Evolutionary conservation across 2,888 invertebrate species (phyloP).

Genomic region (Chaetoderma sp.): DNA sequence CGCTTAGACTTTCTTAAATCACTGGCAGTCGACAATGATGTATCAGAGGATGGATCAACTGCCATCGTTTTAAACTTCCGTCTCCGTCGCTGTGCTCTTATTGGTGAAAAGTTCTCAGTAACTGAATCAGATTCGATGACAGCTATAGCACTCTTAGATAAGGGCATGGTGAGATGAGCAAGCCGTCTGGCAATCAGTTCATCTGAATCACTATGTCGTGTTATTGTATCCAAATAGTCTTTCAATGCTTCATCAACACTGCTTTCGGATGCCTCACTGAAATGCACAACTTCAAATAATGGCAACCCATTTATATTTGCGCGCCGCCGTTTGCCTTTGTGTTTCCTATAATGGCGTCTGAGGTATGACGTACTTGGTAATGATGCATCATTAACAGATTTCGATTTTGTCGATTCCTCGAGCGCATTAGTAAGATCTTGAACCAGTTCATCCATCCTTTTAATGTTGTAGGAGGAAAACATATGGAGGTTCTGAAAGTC

Average conservation of each 20-base stretch:
- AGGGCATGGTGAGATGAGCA: slow-evolving; percentile 50
- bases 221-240: slow-evolving; percentile 63
- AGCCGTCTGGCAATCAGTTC: slow-evolving; percentile 58
- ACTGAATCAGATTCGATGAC: slow-evolving; percentile 81
- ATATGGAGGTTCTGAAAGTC: slow-evolving; percentile 68
- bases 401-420: slow-evolving; percentile 62
- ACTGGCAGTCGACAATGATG: too few species aligned
- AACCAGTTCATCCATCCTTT: slow-evolving; percentile 69
- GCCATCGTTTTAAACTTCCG: slow-evolving; percentile 92
- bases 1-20: too few species aligned
- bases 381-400: slow-evolving; percentile 43
- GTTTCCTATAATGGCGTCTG: slow-evolving; percentile 49
- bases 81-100: slow-evolving; percentile 82
- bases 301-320: too few species aligned
- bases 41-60: slow-evolving; percentile 75
- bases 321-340: slow-evolving; percentile 51
- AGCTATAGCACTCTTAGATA: slow-evolving; percentile 47
- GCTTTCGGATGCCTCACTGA: slow-evolving; percentile 68
- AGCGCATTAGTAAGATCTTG: slow-evolving; percentile 67
- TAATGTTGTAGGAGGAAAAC: slow-evolving; percentile 59
- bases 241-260: slow-evolving; percentile 65
- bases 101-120: slow-evolving; percentile 89
- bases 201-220: slow-evolving; percentile 67
- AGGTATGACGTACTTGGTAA: slow-evolving; percentile 43
- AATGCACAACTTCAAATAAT: slow-evolving; percentile 53